These are phyloP conservation scores for Xenopus laevis DNA, from an alignment of 2,113 vertebrate genomes.

Conservation along the genomic window DNA sequence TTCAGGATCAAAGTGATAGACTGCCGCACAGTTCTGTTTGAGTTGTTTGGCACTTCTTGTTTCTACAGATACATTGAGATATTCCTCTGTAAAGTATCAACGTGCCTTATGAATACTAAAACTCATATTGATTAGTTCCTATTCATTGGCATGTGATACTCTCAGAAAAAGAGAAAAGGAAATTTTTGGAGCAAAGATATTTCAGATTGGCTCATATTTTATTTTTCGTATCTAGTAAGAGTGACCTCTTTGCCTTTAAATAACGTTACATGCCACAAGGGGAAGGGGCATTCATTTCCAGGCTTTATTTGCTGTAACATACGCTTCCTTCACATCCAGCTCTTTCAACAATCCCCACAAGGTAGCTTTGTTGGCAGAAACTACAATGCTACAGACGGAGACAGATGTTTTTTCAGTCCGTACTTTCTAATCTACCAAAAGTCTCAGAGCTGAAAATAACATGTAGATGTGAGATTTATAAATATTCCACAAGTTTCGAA, in stretches of 20 bases:
- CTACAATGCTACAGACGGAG: conserved; percentile 35
- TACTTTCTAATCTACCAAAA: conserved; percentile 45
- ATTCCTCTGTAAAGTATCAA: no score
- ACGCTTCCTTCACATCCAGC: conserved; percentile 6
- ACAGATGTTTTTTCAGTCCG: conserved; percentile 53
- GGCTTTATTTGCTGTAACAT: conserved; percentile 22
- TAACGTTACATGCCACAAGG: background rate
- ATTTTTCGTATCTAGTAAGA: background rate
- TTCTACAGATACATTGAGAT: no score
- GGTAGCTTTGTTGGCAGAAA: conserved; percentile 26
- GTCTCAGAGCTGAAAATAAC: conserved; percentile 33
- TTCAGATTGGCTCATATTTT: no score
- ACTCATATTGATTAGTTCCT: no score
- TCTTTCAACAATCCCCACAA: conserved; percentile 33
- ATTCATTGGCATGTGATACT: no score
- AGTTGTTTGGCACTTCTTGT: no score
- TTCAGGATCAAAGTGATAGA: no score
- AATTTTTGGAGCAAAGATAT: no score
- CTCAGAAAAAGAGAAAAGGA: no score
- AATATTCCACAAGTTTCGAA: conserved; percentile 48
- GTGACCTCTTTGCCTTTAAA: background rate
- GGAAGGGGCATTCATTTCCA: background rate
- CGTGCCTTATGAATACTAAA: no score
- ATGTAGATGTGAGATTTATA: conserved; percentile 53
- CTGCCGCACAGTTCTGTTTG: no score